Base-by-base conservation (phyloP, 2,888 invertebrate species). In the Serrognathus titanus region DNA sequence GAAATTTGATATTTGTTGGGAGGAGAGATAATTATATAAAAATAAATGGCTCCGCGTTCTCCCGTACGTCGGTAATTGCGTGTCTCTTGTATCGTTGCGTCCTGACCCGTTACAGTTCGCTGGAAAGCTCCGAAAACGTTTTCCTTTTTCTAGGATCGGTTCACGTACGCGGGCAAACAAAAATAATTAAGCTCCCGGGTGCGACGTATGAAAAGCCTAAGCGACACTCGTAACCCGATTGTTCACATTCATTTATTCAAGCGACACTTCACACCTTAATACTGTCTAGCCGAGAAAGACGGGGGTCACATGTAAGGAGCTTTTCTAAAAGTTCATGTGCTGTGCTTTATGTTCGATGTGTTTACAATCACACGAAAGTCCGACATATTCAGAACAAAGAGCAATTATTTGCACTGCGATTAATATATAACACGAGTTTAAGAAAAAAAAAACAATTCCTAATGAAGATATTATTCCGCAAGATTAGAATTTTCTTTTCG, bases 161-260 rank as follows among this genome's bases (percentile, higher is more conserved):
- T 6, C 9, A 16, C 10, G 20, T 13, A 13, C 16, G n/a, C 43
- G 7, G 20, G 20, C 43, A 20, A 13, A 43, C 20, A 43, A 43
- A 16, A 16, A 43, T 16, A 43, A 43, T 12, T 16, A 43, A 43
- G 20, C 43, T 16, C 13, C 43, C 43, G 43, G 43, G 60, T 57
- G 55, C 57, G 57, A 60, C 24, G 24, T 57, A 60, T 57, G 50
- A 57, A 57, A 57, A 57, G 43, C 43, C 16, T 43, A 43, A 62
- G 58, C 60, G 62, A 63, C 63, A 63, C 63, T 60, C 60, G 57
- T 60, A 60, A 54, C 57, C 60, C 55, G 57, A 62, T 63, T 63
- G 63, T 63, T 63, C 63, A 61, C 59, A 61, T 63, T 63, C 63
- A 63, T 63, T 62, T 60, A 63, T 63, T 58, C 61, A 61, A 55